These are phyloP conservation scores for Mesorhabditis belari DNA, from an alignment of 2,888 invertebrate species.

Conservation along the genomic window DNA sequence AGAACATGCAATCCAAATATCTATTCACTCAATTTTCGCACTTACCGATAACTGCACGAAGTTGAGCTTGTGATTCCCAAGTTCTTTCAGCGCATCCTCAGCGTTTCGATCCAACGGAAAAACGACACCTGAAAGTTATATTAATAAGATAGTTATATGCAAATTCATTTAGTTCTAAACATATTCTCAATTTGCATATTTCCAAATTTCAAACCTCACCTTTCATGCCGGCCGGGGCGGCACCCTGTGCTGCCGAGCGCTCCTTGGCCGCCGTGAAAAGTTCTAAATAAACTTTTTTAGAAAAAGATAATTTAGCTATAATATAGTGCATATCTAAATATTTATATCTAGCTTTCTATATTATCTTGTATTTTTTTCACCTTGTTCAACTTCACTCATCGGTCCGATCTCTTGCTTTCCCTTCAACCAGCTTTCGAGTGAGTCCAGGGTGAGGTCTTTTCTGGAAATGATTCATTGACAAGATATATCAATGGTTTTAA, in stretches of 20 bases:
- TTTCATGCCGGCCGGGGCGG: slow-evolving; percentile 50
- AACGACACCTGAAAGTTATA: slow-evolving; percentile 69
- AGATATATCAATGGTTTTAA: too few species aligned
- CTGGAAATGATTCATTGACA: slow-evolving; percentile 55
- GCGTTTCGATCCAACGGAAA: slow-evolving; percentile 80
- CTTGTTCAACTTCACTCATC: slow-evolving; percentile 65
- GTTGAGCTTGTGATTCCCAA: slow-evolving; percentile 70
- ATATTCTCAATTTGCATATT: slow-evolving; percentile 59
- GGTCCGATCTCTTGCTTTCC: slow-evolving; percentile 79
- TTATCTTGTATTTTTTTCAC: slow-evolving; percentile 21
- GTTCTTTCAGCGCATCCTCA: slow-evolving; percentile 68
- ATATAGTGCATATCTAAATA: not conserved
- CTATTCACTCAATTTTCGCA: slow-evolving; percentile 8
- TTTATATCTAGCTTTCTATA: too few species aligned
- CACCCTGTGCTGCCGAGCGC: slow-evolving; percentile 7
- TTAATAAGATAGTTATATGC: slow-evolving; percentile 76
- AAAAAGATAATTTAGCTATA: not conserved
- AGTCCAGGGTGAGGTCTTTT: slow-evolving; percentile 70
- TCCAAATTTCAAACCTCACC: slow-evolving; percentile 53
- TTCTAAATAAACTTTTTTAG: too few species aligned
- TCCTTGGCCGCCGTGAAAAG: slow-evolving; percentile 33
- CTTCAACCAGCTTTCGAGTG: slow-evolving; percentile 73
- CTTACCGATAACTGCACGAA: slow-evolving; percentile 76
- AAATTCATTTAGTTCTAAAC: slow-evolving; percentile 63
- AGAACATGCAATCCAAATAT: not conserved